A percentile compares a stretch with the other conserved stretches of the same genome.
These are phyloP conservation scores for Brevipalpus yothersi DNA, from an alignment of 1,140 invertebrate genomes.

Conservation along the genomic window DNA sequence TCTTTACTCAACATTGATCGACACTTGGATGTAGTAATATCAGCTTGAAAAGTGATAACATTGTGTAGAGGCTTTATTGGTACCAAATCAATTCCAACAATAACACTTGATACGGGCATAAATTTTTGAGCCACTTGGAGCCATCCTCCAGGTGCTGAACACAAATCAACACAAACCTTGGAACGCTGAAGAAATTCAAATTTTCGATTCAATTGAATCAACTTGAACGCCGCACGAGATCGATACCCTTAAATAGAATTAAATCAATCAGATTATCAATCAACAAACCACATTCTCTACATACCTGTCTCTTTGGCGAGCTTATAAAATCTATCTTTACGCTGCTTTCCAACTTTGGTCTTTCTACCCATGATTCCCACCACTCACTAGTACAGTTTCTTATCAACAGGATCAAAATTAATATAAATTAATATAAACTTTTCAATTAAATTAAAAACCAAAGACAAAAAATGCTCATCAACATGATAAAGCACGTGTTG, in stretches of 20 bases:
- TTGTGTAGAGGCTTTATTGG: constrained; percentile 80
- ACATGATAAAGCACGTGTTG: too few species aligned
- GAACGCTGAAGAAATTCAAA: constrained; percentile 91
- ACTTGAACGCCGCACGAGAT: constrained; percentile 91
- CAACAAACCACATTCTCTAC: too few species aligned
- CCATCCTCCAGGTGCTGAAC: constrained; percentile 98
- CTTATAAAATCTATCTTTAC: constrained; percentile 95
- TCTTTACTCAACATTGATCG: constrained; percentile 42
- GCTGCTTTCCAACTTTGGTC: constrained; percentile 82
- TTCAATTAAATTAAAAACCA: too few species aligned
- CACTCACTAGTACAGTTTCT: not conserved
- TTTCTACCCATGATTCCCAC: constrained; percentile 65
- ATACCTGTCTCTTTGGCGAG: constrained; percentile 93
- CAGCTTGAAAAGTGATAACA: constrained; percentile 64
- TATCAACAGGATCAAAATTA: not conserved
- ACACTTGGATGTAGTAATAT: constrained; percentile 85
- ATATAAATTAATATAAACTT: not conserved
- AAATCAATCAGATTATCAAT: constrained; percentile 2
- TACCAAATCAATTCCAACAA: constrained; percentile 82
- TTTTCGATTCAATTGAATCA: constrained; percentile 90
- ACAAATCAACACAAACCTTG: constrained; percentile 85
- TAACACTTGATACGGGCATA: constrained; percentile 87
- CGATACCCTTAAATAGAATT: constrained; percentile 46
- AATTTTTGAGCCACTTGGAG: constrained; percentile 97
- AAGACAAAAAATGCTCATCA: too few species aligned